phyloP scores from a whole-genome alignment of 2,113 vertebrate genomes.

The Pogonocichla stellata region DNA sequence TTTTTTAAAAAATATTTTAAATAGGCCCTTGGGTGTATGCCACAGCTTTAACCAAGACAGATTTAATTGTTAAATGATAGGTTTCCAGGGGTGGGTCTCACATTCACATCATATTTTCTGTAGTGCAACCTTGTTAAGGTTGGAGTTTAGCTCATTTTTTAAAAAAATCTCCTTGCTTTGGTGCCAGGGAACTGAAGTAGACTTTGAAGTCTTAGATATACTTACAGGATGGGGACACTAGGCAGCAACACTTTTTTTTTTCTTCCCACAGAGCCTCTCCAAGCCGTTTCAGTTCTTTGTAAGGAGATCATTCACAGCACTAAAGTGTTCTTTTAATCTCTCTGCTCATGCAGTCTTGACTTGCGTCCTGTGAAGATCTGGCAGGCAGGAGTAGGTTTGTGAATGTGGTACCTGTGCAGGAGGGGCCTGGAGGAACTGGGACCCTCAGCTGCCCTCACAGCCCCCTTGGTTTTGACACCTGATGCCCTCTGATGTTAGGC shows the following conservation, averaged over 20 bases:
- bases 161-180: not conserved
- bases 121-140: not conserved
- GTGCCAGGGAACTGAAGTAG: not conserved
- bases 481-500: not conserved
- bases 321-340: not conserved
- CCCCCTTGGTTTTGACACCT: not conserved
- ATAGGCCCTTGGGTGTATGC: not conserved
- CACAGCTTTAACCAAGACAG: not conserved
- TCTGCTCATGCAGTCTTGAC: not conserved
- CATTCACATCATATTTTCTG: not conserved
- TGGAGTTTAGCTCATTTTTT: not conserved
- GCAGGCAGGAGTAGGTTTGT: not conserved
- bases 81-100: not conserved
- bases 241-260: not conserved
- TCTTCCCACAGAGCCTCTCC: not conserved
- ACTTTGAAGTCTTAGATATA: not conserved
- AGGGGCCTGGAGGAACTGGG: rapidly evolving
- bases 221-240: not conserved
- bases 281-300: not conserved
- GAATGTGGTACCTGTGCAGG: not conserved
- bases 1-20: not conserved
- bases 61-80: not conserved
- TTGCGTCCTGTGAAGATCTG: not conserved
- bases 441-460: not conserved
- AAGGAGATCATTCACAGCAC: not conserved